These are phyloP conservation scores for Sinotaia quadrata DNA, from an alignment of 2,888 invertebrate species.

Conservation along the genomic window DNA sequence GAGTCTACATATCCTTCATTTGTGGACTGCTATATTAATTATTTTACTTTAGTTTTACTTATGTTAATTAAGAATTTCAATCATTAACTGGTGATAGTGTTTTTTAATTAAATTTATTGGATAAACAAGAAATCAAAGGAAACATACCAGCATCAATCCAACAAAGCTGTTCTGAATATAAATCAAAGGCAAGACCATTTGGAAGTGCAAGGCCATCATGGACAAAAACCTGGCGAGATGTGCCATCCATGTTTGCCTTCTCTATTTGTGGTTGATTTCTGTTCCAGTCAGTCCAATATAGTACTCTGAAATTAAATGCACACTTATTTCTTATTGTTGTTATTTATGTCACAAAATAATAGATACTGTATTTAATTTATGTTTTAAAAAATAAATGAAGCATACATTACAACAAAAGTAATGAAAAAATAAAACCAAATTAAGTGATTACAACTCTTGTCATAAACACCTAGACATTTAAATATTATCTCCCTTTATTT, in stretches of 20 bases:
- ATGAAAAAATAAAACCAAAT: too few relatives aligned
- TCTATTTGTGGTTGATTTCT: slow-evolving; percentile 92
- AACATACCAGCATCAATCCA: slow-evolving; percentile 91
- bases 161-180: slow-evolving; percentile 87
- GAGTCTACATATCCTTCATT: neutral
- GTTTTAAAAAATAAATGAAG: too few relatives aligned
- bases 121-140: neutral
- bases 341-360: too few relatives aligned
- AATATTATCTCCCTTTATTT: too few relatives aligned
- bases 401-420: too few relatives aligned
- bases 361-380: too few relatives aligned
- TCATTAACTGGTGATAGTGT: neutral
- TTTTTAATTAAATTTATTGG: neutral
- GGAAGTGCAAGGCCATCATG: slow-evolving; percentile 82
- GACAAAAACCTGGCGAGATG: slow-evolving; percentile 77
- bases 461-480: too few relatives aligned
- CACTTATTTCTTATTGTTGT: too few relatives aligned
- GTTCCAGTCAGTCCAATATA: slow-evolving; percentile 99
- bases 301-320: slow-evolving; percentile 82
- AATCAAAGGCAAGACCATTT: slow-evolving; percentile 93
- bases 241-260: slow-evolving; percentile 93
- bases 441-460: too few relatives aligned
- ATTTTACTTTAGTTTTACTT: neutral
- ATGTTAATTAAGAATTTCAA: neutral
- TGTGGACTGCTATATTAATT: neutral